Evolutionary conservation across 1,140 invertebrate genomes (phyloP).

Genomic region (Eumaeus atala): DNA sequence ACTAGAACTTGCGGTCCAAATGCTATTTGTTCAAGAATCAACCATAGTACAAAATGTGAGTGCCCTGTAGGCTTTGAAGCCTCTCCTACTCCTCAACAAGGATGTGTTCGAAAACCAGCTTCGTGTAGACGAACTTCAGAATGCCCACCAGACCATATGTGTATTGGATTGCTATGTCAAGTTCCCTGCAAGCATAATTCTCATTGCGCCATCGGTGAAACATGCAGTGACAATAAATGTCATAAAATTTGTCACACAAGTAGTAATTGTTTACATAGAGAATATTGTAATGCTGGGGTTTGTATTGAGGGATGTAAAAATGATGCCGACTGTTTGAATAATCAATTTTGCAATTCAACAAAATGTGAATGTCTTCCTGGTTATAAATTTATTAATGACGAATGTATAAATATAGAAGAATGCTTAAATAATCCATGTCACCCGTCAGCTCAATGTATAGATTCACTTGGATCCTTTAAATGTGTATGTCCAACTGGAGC

Average conservation of each 20-base stretch:
- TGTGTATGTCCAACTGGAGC: conserved; percentile 85
- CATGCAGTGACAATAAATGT: conserved; percentile 85
- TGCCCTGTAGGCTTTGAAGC: conserved; percentile 90
- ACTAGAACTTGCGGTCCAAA: conserved; percentile 89
- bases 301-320: conserved; percentile 88
- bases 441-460: conserved; percentile 83
- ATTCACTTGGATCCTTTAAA: conserved; percentile 85
- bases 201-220: conserved; percentile 87
- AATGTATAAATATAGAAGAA: conserved; percentile 86
- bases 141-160: conserved; percentile 83
- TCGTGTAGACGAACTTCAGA: conserved; percentile 78
- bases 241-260: conserved; percentile 91
- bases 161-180: conserved; percentile 83
- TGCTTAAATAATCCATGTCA: conserved; percentile 88
- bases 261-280: conserved; percentile 90
- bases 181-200: conserved; percentile 81
- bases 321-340: conserved; percentile 85
- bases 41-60: conserved; percentile 82
- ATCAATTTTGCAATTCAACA: conserved; percentile 86
- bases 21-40: conserved; percentile 82
- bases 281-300: conserved; percentile 87
- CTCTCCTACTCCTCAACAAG: conserved; percentile 90
- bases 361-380: conserved; percentile 86
- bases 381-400: conserved; percentile 80
- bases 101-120: conserved; percentile 85